Conservation (phyloP, 2,113 vertebrate genomes). For the Cephalopterus ornatus region DNA sequence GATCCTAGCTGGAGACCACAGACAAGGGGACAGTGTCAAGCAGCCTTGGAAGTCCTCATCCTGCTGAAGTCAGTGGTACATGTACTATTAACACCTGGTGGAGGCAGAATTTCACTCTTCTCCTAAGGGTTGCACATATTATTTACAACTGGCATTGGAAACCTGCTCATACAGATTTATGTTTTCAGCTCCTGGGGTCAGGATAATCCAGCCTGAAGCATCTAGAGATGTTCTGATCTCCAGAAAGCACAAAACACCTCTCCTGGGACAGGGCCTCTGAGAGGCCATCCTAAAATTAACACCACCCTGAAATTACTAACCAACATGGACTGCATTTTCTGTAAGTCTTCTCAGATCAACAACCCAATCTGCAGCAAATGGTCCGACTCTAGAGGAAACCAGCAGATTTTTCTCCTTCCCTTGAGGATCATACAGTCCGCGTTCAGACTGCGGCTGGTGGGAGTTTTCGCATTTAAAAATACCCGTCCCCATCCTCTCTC, state of each 20-base stretch:
- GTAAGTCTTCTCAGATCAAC: background rate
- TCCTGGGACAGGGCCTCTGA: background rate
- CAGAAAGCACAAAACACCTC: background rate
- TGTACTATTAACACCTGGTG: background rate
- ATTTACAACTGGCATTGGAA: background rate
- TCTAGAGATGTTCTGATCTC: background rate
- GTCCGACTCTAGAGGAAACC: background rate
- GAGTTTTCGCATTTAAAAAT: slow-evolving; percentile 55
- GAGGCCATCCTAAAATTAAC: background rate
- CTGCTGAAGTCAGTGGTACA: background rate
- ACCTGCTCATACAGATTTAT: rapidly evolving
- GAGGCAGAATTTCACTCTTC: background rate
- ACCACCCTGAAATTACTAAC: background rate
- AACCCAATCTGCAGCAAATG: background rate
- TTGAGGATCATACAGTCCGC: background rate
- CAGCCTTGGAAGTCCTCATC: background rate
- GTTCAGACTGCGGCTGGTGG: slow-evolving; percentile 15
- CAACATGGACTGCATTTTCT: background rate
- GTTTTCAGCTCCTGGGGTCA: background rate
- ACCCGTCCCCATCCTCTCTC: background rate
- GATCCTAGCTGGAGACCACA: background rate
- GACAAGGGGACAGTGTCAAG: background rate
- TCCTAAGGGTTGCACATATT: background rate
- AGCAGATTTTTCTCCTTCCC: slow-evolving; percentile 13
- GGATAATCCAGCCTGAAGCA: background rate